Base-by-base conservation (phyloP, 2,888 invertebrate species). In the Rhingia campestris region DNA sequence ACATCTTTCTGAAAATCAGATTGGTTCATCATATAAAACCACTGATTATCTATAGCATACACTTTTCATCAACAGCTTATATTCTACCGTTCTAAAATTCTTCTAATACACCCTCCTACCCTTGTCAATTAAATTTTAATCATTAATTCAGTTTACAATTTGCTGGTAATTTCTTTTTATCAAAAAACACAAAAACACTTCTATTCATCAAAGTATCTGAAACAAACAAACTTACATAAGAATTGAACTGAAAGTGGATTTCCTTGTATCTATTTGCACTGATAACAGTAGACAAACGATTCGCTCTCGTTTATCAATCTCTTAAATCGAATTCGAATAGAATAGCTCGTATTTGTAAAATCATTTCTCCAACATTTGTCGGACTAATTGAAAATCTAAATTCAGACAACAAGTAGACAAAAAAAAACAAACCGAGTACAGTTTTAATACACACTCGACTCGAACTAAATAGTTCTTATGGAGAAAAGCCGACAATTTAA, bases 301-400 rank as follows among this genome's bases (percentile, higher is more conserved):
- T 49, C 51, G 5, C 9, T 51, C n/a, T 12, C 67, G 22, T 49
- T 56, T 69, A 79, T 73, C 82, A 79, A 79, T 82, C 79, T 79
- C 53, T 32, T 79, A 74, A 82, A 82, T 82, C 82, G 67, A 73
- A 30, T 73, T 63, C 67, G 39, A 72, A 58, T 69, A 56, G 41
- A 49, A 63, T 58, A 63, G 56, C 58, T 72, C 45, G 56, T 70
- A 63, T 81, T 74, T 81, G 69, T 79, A 79, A 79, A 22, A 82
- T 74, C 82, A 82, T 77, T 73, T 73, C 72, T 39, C 35, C n/a
- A 79, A 82, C 79, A 79, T 67, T 79, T 82, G 82, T 79, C 53
- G 47, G 22, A 64, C 73, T 82, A 79, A 82, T 82, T 82, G 79
- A 82, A 82, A 69, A 79, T 82, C 82, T 74, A 66, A 77, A 77